These are phyloP conservation scores for Monoplex corrugatus DNA, from an alignment of 2,888 invertebrate genomes.

Conservation along the genomic window DNA sequence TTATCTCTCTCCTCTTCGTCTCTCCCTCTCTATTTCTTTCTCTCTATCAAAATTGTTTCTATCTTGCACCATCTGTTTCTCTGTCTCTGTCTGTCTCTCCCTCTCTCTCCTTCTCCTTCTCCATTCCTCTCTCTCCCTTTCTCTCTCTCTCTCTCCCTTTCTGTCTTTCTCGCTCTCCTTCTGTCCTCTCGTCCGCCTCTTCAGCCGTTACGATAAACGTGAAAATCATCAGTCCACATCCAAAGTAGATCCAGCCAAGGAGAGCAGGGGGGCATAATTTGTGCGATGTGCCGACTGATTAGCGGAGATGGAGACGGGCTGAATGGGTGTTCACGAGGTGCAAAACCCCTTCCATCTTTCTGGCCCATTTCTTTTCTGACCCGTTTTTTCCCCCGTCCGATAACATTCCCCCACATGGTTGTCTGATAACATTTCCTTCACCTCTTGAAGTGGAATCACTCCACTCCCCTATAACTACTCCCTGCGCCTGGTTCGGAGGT, in stretches of 20 bases:
- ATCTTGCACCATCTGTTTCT: not conserved
- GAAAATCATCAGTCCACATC: not conserved
- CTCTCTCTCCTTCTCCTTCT: not conserved
- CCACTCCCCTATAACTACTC: too few relatives aligned
- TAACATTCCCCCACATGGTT: constrained; percentile 20
- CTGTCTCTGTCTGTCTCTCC: not conserved
- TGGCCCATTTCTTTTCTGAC: constrained; percentile 47
- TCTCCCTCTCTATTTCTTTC: not conserved
- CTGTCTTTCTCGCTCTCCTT: too few relatives aligned
- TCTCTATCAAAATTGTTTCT: too few relatives aligned
- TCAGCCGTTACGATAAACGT: not conserved
- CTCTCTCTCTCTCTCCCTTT: not conserved
- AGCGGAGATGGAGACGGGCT: not conserved
- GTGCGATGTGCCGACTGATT: not conserved
- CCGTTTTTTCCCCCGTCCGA: constrained; percentile 12
- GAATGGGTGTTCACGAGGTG: constrained; percentile 34
- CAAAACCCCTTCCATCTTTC: constrained; percentile 40
- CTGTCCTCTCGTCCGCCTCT: not conserved
- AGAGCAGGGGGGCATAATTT: constrained; percentile 25
- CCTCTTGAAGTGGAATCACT: constrained; percentile 40
- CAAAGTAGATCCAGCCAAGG: not conserved
- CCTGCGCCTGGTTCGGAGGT: too few relatives aligned
- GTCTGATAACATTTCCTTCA: too few relatives aligned
- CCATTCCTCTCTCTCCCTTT: not conserved
- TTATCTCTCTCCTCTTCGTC: not conserved